Evolutionary conservation across 2,113 vertebrate species (phyloP).

Genomic region (Coryphaenoides rupestris): DNA sequence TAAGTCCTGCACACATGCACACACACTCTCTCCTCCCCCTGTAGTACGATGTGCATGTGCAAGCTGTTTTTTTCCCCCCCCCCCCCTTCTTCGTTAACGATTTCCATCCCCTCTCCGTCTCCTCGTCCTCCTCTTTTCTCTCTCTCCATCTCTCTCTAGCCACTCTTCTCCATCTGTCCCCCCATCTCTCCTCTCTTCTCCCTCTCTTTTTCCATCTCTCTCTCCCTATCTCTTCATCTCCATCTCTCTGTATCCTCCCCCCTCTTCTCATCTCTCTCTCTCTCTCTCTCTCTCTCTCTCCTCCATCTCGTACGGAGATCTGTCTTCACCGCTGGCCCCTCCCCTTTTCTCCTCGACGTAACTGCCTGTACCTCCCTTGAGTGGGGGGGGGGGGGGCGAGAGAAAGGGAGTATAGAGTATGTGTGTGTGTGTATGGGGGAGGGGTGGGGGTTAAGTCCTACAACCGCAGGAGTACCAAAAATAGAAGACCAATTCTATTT

Average conservation of each 20-base stretch:
- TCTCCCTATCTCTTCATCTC: neutral
- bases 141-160: conserved; percentile 18
- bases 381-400: conserved; percentile 1
- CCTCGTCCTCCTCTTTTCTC: too few relatives aligned
- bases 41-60: conserved; percentile 21
- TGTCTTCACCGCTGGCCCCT: conserved; percentile 48
- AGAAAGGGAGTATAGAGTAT: neutral
- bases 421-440: neutral
- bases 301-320: conserved; percentile 33
- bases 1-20: conserved; percentile 3
- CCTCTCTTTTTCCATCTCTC: neutral
- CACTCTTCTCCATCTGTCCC: neutral
- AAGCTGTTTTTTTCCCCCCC: conserved; percentile 17
- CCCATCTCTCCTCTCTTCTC: neutral
- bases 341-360: conserved; percentile 28
- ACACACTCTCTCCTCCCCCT: conserved; percentile 26
- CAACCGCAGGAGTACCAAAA: conserved; percentile 27
- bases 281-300: neutral
- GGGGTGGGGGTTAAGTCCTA: conserved; percentile 43
- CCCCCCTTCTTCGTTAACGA: neutral
- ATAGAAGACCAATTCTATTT: conserved; percentile 26
- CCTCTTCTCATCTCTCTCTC: neutral
- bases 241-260: neutral
- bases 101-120: conserved; percentile 1
- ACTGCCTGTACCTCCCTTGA: too few relatives aligned